phyloP scores from a whole-genome alignment of 1,140 invertebrate genomes.

The Mya arenaria region DNA sequence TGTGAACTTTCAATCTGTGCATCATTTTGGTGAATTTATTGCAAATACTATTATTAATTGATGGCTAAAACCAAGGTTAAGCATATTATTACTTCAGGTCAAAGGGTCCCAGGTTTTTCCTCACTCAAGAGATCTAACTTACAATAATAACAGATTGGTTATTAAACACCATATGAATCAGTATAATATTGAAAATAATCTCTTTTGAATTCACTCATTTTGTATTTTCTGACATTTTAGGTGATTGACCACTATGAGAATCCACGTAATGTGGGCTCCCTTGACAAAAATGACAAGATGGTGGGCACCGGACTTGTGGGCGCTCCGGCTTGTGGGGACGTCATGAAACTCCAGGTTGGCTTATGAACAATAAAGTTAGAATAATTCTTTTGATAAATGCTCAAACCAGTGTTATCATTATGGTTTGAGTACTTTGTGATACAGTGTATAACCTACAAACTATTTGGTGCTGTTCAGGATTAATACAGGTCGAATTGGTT shows the following conservation, averaged over 20 bases:
- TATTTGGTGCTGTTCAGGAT: no score
- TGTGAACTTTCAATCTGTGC: no score
- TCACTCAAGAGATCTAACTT: neutral
- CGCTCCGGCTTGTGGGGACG: conserved; percentile 99
- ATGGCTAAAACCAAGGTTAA: neutral
- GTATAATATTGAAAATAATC: neutral
- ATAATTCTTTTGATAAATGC: no score
- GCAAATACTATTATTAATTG: no score
- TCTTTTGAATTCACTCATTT: neutral
- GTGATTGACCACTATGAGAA: conserved; percentile 99
- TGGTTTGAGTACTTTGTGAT: no score
- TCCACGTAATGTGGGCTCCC: conserved; percentile 98
- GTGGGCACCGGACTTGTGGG: conserved; percentile 99
- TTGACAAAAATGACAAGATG: conserved; percentile 96
- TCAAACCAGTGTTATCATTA: no score
- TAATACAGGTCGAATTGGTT: no score
- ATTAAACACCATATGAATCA: neutral
- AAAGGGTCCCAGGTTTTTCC: neutral
- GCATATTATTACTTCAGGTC: neutral
- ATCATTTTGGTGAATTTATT: no score
- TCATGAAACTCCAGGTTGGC: conserved; percentile 98
- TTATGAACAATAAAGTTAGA: no score
- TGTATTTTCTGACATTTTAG: conserved; percentile 81
- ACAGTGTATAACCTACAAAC: no score
- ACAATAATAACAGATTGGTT: neutral